A percentile compares a stretch with the other conserved stretches of the same genome.
Conservation (phyloP, 1,140 invertebrate genomes). For the Matsumurasca onukii region DNA sequence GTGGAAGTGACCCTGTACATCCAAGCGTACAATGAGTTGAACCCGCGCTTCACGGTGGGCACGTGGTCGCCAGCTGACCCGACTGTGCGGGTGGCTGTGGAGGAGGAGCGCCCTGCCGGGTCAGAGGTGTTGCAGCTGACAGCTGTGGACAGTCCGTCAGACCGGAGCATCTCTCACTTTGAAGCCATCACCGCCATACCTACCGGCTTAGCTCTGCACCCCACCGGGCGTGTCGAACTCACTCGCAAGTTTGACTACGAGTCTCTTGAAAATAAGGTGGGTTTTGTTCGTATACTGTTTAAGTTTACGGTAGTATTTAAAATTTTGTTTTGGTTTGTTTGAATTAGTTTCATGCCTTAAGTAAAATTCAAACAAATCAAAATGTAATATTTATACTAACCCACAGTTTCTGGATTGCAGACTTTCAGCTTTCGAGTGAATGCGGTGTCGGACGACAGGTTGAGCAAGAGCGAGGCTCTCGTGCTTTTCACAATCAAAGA, state of each 20-base stretch:
- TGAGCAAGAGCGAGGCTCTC: slow-evolving; percentile 62
- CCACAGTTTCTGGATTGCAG: slow-evolving; percentile 47
- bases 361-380: neutral
- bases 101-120: slow-evolving; percentile 77
- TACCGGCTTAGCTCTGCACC: slow-evolving; percentile 37
- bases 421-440: slow-evolving; percentile 67
- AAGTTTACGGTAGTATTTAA: neutral
- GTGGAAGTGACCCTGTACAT: slow-evolving; percentile 76
- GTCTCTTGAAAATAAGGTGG: slow-evolving; percentile 59
- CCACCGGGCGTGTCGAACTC: slow-evolving; percentile 63
- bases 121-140: slow-evolving; percentile 71
- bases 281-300: neutral
- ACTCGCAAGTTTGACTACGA: slow-evolving; percentile 76
- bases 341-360: neutral
- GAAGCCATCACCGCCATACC: slow-evolving; percentile 36
- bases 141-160: slow-evolving; percentile 68
- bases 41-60: slow-evolving; percentile 71
- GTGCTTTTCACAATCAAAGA: slow-evolving; percentile 70
- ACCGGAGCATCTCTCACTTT: slow-evolving; percentile 37
- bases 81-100: slow-evolving; percentile 63
- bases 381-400: neutral
- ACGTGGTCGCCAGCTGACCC: slow-evolving; percentile 68
- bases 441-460: slow-evolving; percentile 67
- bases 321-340: neutral
- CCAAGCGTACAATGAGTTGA: slow-evolving; percentile 75